A percentile compares a stretch with the other conserved stretches of the same genome.
These are phyloP conservation scores for Synanceia verrucosa DNA, from an alignment of 2,797 vertebrate genomes.

Conservation along the genomic window DNA sequence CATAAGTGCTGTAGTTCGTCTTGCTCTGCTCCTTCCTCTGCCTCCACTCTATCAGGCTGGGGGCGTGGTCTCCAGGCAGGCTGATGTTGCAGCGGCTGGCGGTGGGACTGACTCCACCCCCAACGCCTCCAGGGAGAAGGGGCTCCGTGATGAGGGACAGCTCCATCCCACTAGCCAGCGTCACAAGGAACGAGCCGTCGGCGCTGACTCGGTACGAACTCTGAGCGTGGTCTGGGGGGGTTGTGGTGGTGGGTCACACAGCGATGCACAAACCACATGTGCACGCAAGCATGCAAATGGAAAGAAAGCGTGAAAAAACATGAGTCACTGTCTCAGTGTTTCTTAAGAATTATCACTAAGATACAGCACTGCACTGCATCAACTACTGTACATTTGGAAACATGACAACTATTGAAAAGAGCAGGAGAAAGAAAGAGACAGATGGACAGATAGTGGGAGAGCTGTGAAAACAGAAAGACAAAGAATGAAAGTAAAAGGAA, in stretches of 20 bases:
- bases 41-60: constrained; percentile 97
- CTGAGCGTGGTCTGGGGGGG: constrained; percentile 76
- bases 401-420: constrained; percentile 31
- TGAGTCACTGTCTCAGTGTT: constrained; percentile 5
- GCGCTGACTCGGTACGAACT: constrained; percentile 93
- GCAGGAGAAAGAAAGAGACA: neutral
- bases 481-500: neutral
- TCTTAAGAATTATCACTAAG: constrained; percentile 35
- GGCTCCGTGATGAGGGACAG: constrained; percentile 93
- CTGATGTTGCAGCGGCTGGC: constrained; percentile 97
- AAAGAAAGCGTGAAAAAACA: constrained; percentile 63
- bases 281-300: neutral
- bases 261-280: neutral
- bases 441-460: neutral
- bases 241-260: neutral
- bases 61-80: constrained; percentile 95
- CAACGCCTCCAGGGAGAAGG: constrained; percentile 83
- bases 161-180: constrained; percentile 97
- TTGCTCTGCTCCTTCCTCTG: constrained; percentile 97
- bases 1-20: constrained; percentile 94
- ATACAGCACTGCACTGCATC: constrained; percentile 21
- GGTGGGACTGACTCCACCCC: constrained; percentile 92
- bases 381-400: constrained; percentile 28
- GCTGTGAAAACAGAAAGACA: neutral
- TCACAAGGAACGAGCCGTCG: constrained; percentile 92